phyloP scores from a whole-genome alignment of 2,888 invertebrate species.

The Physocephala rufipes region DNA sequence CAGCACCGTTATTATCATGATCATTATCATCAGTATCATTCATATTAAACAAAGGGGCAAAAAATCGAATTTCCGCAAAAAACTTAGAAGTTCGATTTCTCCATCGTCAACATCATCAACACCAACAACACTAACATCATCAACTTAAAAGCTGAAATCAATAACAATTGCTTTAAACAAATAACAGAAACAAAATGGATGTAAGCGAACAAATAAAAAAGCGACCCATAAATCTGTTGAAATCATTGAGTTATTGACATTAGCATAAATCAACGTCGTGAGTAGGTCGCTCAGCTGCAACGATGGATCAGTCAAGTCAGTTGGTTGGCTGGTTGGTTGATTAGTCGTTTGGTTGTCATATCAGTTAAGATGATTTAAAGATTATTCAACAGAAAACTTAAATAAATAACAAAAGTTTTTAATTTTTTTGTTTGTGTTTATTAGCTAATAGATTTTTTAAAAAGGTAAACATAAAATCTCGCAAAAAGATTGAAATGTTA shows the following conservation, averaged over 20 bases:
- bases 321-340: not conserved
- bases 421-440: not conserved
- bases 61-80: no score
- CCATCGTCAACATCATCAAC: no score
- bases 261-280: not conserved
- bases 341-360: conserved; percentile 12
- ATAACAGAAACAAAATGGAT: no score
- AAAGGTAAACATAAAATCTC: not conserved
- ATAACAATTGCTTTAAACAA: no score
- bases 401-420: conserved; percentile 11
- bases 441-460: not conserved
- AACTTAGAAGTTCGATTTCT: no score
- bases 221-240: not conserved
- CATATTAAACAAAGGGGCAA: no score
- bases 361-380: conserved; percentile 18
- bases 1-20: no score
- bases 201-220: no score
- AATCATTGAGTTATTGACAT: not conserved
- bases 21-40: no score
- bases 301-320: not conserved
- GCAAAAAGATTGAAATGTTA: not conserved
- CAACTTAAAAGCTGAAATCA: no score
- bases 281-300: not conserved
- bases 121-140: no score
- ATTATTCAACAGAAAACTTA: conserved; percentile 23